Evolutionary conservation across 2,888 invertebrate genomes (phyloP), one percentile per base, ranked within the genome.

Genomic region (Myopa testacea): DNA sequence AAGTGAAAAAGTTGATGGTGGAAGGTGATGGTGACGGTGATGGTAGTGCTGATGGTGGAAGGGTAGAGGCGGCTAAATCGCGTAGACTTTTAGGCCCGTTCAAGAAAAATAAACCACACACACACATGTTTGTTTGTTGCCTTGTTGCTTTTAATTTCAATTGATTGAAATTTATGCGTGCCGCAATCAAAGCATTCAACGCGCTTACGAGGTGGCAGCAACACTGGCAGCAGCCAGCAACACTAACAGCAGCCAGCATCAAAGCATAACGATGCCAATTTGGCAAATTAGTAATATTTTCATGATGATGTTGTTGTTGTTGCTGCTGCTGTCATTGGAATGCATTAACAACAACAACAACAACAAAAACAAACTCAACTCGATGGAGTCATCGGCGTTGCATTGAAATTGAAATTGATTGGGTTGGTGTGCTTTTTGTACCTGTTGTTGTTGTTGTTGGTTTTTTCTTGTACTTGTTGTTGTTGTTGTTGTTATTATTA

Each of bases 261-360:
- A 38, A 12, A 10, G 16, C 63, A 38, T 75, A 75, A 69, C 68
- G 50, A 38, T 26, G 69, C 68, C 68, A 75, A 75, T 69, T 75
- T 75, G 78, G 75, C 79, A 81, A 81, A 81, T 80, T 81, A 77
- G 77, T 80, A 74, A 70, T 45, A 65, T 65, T 65, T 65, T 45
- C 68, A 68, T 75, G 75, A 26, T 60, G 76, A 55, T 19, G 52
- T 70, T 55, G 52, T 70, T 52, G 70, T 58, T 58, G 38, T 71
- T 37, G 71, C 58, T 37, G 55, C 38, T 70, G 70, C 10, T 67
- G 37, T 67, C 34, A 40, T 67, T 67, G 67, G 37, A 34, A 65
- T 65, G 65, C 65, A 63, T 19, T 45, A 74, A 63, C 34, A 12
- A 7, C 58, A n/a, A 58, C 58, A 65, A 45, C 65, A 69, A 40